Conservation (phyloP, 1,140 invertebrate species). For the Radopholus similis region DNA sequence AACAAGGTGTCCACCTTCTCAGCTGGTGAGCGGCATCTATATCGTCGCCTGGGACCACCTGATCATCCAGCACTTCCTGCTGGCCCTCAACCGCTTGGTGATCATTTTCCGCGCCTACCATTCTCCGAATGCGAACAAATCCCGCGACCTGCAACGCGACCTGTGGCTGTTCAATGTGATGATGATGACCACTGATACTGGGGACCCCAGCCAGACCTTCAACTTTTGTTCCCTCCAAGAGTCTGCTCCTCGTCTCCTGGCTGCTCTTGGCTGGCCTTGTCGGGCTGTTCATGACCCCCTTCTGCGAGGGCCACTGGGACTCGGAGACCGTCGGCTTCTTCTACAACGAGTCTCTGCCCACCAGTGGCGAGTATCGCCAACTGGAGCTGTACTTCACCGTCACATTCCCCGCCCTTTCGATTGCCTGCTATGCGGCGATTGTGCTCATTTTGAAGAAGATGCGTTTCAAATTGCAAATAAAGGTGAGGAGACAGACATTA, state of each 20-base stretch:
- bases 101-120: conserved; percentile 10
- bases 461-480: not conserved
- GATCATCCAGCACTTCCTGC: conserved; percentile 17
- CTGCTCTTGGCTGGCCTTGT: not conserved
- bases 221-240: not conserved
- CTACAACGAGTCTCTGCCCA: not conserved
- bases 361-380: not conserved
- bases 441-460: conserved; percentile 9
- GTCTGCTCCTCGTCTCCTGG: conserved; percentile 11
- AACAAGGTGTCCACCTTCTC: not conserved
- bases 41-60: conserved; percentile 21
- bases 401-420: conserved; percentile 3
- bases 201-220: no score
- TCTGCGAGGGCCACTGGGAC: conserved; percentile 10
- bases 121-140: not conserved
- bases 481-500: not conserved
- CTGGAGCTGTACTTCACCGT: conserved; percentile 18
- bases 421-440: not conserved
- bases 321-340: not conserved
- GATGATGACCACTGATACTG: no score
- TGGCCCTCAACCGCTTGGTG: conserved; percentile 11
- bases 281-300: conserved; percentile 3
- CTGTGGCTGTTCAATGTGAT: conserved; percentile 5
- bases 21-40: conserved; percentile 14
- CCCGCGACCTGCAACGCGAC: not conserved